These are phyloP conservation scores for Tetanocera ferruginea DNA, from an alignment of 2,888 invertebrate species.

Conservation along the genomic window DNA sequence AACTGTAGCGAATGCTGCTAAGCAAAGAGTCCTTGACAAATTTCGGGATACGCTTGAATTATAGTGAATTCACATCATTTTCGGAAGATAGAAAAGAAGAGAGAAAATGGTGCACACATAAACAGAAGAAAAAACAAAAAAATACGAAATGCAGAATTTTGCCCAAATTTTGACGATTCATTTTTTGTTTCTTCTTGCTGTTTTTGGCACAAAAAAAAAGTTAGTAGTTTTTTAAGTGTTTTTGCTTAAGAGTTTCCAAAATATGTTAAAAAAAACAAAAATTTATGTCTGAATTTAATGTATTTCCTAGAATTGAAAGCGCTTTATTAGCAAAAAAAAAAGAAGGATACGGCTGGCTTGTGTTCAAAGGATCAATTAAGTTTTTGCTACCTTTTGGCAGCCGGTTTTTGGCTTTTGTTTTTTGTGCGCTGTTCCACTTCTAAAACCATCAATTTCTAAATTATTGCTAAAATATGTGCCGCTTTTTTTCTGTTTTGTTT, in stretches of 20 bases:
- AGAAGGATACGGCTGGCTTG: not conserved
- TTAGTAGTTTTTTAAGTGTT: not conserved
- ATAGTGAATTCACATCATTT: not conserved
- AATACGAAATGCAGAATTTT: slow-evolving; percentile 18
- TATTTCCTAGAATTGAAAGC: not conserved
- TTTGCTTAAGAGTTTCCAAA: not conserved
- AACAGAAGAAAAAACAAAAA: not conserved
- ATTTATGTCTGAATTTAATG: slow-evolving; percentile 21
- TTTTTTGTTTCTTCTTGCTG: not conserved
- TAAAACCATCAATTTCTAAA: slow-evolving; percentile 9
- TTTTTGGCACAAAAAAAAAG: not conserved
- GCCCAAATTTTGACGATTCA: not conserved
- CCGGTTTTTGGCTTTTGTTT: not conserved
- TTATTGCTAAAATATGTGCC: slow-evolving; percentile 7
- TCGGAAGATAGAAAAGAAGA: too few species aligned
- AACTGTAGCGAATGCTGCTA: slow-evolving; percentile 17
- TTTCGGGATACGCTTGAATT: slow-evolving; percentile 3
- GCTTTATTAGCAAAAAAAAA: not conserved
- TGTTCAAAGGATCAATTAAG: slow-evolving; percentile 1
- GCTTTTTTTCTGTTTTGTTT: not conserved
- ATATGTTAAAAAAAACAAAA: not conserved
- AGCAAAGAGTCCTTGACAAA: slow-evolving; percentile 30
- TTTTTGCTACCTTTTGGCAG: not conserved
- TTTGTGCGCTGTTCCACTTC: not conserved
- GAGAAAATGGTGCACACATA: too few species aligned